Conservation (phyloP, 1,140 invertebrate species). For the Leucophenga varia region DNA sequence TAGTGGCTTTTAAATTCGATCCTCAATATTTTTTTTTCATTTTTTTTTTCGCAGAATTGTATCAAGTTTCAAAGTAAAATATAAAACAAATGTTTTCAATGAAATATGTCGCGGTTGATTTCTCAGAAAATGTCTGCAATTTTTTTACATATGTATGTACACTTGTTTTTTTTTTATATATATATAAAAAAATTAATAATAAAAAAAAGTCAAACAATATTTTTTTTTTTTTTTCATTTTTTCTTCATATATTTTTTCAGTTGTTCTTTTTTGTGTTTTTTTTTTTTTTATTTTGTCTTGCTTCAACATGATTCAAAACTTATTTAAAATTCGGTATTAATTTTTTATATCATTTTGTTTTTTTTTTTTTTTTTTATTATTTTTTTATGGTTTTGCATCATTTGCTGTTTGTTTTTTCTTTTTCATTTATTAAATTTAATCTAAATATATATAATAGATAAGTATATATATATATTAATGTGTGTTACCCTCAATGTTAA, state of each 20-base stretch:
- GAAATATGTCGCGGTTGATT: too few species aligned
- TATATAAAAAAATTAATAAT: too few species aligned
- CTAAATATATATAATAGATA: conserved; percentile 39
- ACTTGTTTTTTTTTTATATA: neutral
- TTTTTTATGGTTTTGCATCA: too few species aligned
- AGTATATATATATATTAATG: conserved; percentile 53
- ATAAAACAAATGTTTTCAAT: too few species aligned
- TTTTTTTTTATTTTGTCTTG: conserved; percentile 19
- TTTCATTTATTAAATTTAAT: conserved; percentile 21
- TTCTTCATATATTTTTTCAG: conserved; percentile 19
- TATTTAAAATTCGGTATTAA: conserved; percentile 38
- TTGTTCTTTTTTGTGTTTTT: conserved; percentile 10
- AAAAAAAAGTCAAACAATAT: too few species aligned
- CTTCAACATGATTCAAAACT: conserved; percentile 23
- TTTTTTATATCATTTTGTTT: conserved; percentile 32
- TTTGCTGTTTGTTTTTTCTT: neutral
- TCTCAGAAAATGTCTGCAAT: too few species aligned
- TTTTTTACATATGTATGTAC: too few species aligned
- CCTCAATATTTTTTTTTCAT: too few species aligned
- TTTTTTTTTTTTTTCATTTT: conserved; percentile 10
- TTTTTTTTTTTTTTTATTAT: conserved; percentile 17
- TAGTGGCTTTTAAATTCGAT: too few species aligned
- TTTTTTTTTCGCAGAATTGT: too few species aligned
- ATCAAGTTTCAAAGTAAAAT: too few species aligned
- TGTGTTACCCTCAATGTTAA: conserved; percentile 25